Evolutionary conservation across 92 coral and sea anemone genomes (phyloP), one percentile per base, ranked within the genome.

Genomic region (Umimayanthus chanpuru): DNA sequence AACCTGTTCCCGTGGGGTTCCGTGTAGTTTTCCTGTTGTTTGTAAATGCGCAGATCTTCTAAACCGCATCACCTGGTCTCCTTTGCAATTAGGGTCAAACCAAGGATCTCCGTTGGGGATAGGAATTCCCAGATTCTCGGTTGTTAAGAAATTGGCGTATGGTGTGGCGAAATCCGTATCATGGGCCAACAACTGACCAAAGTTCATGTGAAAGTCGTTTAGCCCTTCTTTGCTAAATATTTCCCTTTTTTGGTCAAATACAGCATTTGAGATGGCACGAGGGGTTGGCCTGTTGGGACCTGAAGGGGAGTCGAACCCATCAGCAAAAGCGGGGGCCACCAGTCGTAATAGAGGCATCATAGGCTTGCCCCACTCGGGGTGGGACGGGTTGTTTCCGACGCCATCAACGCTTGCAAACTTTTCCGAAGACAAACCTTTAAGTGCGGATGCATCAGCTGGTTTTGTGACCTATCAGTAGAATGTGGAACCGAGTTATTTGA

Each of bases 111-210:
- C 98, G 38, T 85, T 83, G 2, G 99, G 99, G 43, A 97, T 94
- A 5, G 94, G 88, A 76, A 97, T 95, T 10, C 98, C 99, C 44
- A 97, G 90, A 81, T 97, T 97, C 73, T 97, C 99, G 67, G 96
- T 93, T 18, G 99, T 93, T 73, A 97, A 88, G 50, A 94, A 91
- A 88, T 97, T 97, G 29, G 99, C 99, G 76, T 97, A 97, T 8
- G 99, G 99, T 21, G 99, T 97, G 36, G 99, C 98, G 68, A 97
- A 97, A 75, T 97, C 99, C 6, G 96, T 93, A 86, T 97, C 99
- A 90, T 97, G 99, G 8, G 99, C 99, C 68, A 97, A 88, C 55
- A 97, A 90, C 77, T 97, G 99, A 1, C 99, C 99, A 89, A 97
- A 94, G 82, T 97, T 89, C 98, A 94, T 89, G 88, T 97, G 99